Evolutionary conservation across 2,797 vertebrate genomes (phyloP).

Genomic region (Oreortyx pictus): DNA sequence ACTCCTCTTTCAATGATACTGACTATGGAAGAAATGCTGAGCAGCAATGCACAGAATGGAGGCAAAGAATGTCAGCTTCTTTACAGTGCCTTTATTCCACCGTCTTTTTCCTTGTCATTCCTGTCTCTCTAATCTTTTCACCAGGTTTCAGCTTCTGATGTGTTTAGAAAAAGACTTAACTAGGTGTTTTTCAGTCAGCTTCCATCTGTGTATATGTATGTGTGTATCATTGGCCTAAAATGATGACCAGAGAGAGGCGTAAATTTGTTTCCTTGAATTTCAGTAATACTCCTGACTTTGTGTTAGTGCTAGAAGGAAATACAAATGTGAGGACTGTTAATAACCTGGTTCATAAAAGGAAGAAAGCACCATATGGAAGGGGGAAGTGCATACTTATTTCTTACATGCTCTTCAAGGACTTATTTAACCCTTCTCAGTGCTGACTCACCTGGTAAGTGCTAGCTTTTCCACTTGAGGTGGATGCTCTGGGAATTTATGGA

Average conservation of each 20-base stretch:
- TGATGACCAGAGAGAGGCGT: background rate
- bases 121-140: background rate
- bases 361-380: background rate
- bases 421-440: background rate
- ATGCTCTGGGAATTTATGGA: slow-evolving; percentile 1
- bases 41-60: background rate
- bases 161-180: background rate
- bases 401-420: background rate
- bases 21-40: background rate
- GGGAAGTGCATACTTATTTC: background rate
- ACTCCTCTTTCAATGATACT: background rate
- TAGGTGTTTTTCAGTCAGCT: background rate
- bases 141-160: background rate
- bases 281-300: background rate
- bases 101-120: background rate
- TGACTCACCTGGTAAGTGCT: slow-evolving; percentile 69
- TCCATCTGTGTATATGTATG: background rate
- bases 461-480: slow-evolving; percentile 2
- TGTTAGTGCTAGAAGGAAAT: background rate
- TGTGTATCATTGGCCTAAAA: background rate
- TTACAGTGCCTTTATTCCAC: background rate
- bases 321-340: background rate
- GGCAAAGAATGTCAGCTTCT: background rate
- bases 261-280: background rate
- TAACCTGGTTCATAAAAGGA: background rate